These are phyloP conservation scores for Psittacula cyanocephala DNA, from an alignment of 2,113 vertebrate species.

Conservation along the genomic window DNA sequence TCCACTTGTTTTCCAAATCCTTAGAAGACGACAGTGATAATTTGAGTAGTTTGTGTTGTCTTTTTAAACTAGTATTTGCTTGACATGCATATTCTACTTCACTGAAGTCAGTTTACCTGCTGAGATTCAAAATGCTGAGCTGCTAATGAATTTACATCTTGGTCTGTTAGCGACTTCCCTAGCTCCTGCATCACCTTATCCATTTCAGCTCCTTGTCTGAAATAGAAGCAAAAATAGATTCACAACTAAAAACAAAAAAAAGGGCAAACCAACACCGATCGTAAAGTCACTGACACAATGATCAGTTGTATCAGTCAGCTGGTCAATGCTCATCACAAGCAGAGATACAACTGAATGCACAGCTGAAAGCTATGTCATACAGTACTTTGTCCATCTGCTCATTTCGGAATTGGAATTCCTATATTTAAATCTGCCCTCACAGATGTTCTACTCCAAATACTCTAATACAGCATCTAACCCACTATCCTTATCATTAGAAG, in stretches of 20 bases:
- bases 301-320: neutral
- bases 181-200: conserved; percentile 95
- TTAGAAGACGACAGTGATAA: conserved; percentile 43
- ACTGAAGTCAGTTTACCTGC: conserved; percentile 77
- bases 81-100: neutral
- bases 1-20: conserved; percentile 96
- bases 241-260: neutral
- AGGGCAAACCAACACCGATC: neutral
- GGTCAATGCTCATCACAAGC: neutral
- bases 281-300: neutral
- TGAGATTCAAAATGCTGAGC: conserved; percentile 96
- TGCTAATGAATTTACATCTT: conserved; percentile 93
- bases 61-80: neutral
- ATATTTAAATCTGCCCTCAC: neutral
- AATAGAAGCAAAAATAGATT: neutral
- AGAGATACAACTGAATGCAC: neutral
- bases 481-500: neutral
- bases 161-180: conserved; percentile 92
- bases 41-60: neutral
- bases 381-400: neutral
- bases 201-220: conserved; percentile 93
- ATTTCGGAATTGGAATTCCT: neutral
- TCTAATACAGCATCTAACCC: neutral
- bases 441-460: neutral
- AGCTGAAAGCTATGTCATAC: neutral